A percentile compares a stretch with the other conserved stretches of the same genome.
phyloP scores from a whole-genome alignment of 1,140 invertebrate genomes.

The Temnothorax longispinosus region DNA sequence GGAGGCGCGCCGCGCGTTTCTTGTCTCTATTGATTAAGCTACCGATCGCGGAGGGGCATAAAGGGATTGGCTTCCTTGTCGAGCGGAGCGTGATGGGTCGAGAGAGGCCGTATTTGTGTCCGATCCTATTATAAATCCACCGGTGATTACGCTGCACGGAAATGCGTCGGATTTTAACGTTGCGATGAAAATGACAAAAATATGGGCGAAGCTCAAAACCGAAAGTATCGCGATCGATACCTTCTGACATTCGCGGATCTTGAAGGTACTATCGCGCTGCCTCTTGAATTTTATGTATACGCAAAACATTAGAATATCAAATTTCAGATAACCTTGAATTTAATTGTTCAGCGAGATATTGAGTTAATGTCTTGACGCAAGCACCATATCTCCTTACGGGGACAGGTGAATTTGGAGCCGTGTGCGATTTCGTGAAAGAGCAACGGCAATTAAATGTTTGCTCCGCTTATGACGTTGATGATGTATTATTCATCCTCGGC shows the following conservation, averaged over 20 bases:
- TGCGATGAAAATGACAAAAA: slow-evolving; percentile 8
- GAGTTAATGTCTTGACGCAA: background rate
- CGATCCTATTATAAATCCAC: slow-evolving; percentile 76
- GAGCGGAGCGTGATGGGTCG: slow-evolving; percentile 55
- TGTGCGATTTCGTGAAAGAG: background rate
- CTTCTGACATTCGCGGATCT: background rate
- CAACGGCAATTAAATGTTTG: slow-evolving; percentile 32
- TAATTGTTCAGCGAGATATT: background rate
- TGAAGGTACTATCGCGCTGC: background rate
- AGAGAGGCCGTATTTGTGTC: slow-evolving; percentile 75
- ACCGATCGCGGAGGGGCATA: slow-evolving; percentile 50
- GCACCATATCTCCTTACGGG: background rate
- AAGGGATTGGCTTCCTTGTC: slow-evolving; percentile 70
- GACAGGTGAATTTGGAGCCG: background rate
- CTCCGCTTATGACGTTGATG: slow-evolving; percentile 21
- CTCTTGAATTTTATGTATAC: background rate
- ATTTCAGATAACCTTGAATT: slow-evolving; percentile 3
- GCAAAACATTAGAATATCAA: slow-evolving; percentile 13
- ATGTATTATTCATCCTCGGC: slow-evolving; percentile 59
- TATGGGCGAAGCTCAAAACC: background rate
- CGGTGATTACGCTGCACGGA: slow-evolving; percentile 61
- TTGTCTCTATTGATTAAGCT: slow-evolving; percentile 73
- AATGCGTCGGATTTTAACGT: background rate
- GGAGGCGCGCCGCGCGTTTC: slow-evolving; percentile 39
- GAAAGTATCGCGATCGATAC: slow-evolving; percentile 24